Percentiles rank a stretch among this genome's conserved stretches.
These are phyloP conservation scores for Scomber japonicus DNA, from an alignment of 2,113 vertebrate species.

Conservation along the genomic window DNA sequence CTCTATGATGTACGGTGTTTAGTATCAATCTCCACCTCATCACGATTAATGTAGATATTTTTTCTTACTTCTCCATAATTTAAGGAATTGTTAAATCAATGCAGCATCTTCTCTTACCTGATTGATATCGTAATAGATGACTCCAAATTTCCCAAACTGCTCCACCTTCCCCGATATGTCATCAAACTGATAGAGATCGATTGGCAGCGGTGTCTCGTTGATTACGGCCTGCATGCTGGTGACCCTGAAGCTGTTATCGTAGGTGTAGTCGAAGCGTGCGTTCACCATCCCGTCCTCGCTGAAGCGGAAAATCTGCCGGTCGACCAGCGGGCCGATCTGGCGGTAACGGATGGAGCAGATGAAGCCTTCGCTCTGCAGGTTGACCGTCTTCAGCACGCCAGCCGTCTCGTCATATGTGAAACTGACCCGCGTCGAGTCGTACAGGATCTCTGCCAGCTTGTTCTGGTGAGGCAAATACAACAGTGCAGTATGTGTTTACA, in stretches of 20 bases:
- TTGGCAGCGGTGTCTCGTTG: conserved; percentile 98
- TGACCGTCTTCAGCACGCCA: conserved; percentile 96
- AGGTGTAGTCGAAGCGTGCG: conserved; percentile 98
- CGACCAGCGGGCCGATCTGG: conserved; percentile 95
- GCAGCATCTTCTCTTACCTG: conserved; percentile 72
- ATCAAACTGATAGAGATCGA: conserved; percentile 98
- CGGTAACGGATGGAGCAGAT: conserved; percentile 98
- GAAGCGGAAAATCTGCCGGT: conserved; percentile 98
- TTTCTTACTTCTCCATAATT: neutral
- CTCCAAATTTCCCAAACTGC: conserved; percentile 98
- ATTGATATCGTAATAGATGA: conserved; percentile 99
- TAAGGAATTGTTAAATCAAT: neutral
- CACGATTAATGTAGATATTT: neutral
- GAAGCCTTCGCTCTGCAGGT: conserved; percentile 98
- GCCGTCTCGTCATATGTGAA: conserved; percentile 98
- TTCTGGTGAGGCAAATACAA: conserved; percentile 80
- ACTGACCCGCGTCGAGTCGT: conserved; percentile 97
- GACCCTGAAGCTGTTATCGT: conserved; percentile 98
- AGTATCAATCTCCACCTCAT: neutral
- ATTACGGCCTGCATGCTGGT: conserved; percentile 99
- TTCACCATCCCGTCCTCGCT: conserved; percentile 99
- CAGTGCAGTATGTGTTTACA: conserved; percentile 5
- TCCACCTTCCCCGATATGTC: conserved; percentile 99
- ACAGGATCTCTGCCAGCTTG: conserved; percentile 95
- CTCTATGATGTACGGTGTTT: too few relatives aligned